Evolutionary conservation across 2,888 invertebrate species (phyloP), one percentile per base, ranked within the genome.

Genomic region (Acheta domesticus): DNA sequence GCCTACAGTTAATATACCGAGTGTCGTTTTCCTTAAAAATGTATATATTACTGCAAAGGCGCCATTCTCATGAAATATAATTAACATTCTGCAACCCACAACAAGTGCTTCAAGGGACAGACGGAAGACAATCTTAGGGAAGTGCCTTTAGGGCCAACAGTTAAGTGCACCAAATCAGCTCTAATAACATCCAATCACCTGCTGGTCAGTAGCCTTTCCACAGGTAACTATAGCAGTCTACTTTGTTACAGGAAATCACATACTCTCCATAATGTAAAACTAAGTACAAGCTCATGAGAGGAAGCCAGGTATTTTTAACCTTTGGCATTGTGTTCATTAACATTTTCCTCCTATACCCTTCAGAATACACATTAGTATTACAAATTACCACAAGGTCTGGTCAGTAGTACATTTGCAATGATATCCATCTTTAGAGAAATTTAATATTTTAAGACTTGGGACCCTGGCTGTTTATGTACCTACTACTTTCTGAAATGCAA

Each of bases 51-150:
- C 62, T 62, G 62, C 62, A 62, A 62, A 62, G 62, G 62, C 62
- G 14, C 62, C 62, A 62, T 62, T 62, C 62, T 62, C 62, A 62
- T 62, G 11, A 62, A 62, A 62, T n/a, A 62, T 14, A 62, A n/a
- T 62, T 19, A 19, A 62, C 62, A 19, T 62, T 62, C 62, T 62
- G 62, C 62, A 62, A 62, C 62, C n/a, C 62, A 62, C 62, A 62
- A 62, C 62, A 62, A 62, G 62, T 62, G 62, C 62, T 62, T 62
- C 62, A 62, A 62, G 62, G 62, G 62, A 62, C 62, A 62, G 62
- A 62, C 62, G 62, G 62, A 62, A 62, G 62, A 62, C 62, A 62
- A 62, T 62, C 16, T 62, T 62, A 62, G 62, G 62, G 62, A 62
- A 62, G 62, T 62, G 62, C n/a, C 62, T 62, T 62, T 62, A 62